Base-by-base conservation (phyloP, 30 jellyfish, hydroid and myxozoan species). In the Phacellophora camtschatica region DNA sequence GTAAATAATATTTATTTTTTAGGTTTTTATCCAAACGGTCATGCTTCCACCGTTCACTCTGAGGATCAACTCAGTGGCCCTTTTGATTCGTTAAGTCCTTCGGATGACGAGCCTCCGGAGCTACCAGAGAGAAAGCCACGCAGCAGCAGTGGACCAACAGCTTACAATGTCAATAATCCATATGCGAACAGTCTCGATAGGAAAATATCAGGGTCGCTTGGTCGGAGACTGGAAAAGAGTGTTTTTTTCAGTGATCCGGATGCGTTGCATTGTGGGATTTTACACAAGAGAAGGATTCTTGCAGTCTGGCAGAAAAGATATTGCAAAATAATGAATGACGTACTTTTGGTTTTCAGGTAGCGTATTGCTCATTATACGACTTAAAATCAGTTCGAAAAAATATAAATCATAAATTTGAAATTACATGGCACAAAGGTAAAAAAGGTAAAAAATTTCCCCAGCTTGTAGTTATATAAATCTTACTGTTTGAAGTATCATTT, bases 231-330 rank as follows among this genome's bases (percentile, higher is more conserved):
- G 36, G 89, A 86, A 48, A 66, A 67, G 81, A 73, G 54, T 33
- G 88, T 58, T 18, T 94, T 94, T 66, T 83, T 94, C 32, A 90
- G 67, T 51, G 99, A 94, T 43, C 67, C 90, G 16, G 82, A 93
- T 16, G 96, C 99, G 12, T 77, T 82, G 46, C 94, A 85, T 62
- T 84, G 90, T 70, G 99, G 99, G 42, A 66, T 94, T 1, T 55
- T 94, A 18, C 96, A 94, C 65, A 93, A 87, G 42, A 63, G 96
- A 37, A 51, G 99, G 55, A 53, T 94, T 61, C 79, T 87, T 45
- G 97, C 99, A 28, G 97, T 94, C 22, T 88, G 99, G 99, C 96
- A 87, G 39, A 87, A 87, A 66, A 76, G 99, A 53, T 94, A 80
- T 66, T 94, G 99, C 75, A 94, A 94, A 79, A 95, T 87, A 6